phyloP scores from a whole-genome alignment of 1,140 invertebrate species.

The Drosophila lacertosa region DNA sequence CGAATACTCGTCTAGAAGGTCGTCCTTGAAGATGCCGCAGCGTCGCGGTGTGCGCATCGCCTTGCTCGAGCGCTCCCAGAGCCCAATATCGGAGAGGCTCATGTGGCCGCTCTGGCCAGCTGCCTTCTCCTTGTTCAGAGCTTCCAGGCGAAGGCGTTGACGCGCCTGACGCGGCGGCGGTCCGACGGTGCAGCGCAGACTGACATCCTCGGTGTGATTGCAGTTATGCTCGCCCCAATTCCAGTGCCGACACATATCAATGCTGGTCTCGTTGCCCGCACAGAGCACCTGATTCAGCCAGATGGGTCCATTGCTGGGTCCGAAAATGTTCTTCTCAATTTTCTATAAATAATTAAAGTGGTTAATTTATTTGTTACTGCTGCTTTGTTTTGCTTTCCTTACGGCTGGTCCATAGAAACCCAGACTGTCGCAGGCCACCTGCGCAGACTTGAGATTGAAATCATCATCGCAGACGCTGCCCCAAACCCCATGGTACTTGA shows the following conservation, averaged over 20 bases:
- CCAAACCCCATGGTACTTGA: constrained; percentile 89
- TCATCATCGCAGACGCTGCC: constrained; percentile 92
- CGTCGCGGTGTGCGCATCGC: constrained; percentile 58
- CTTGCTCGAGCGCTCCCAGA: constrained; percentile 74
- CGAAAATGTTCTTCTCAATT: constrained; percentile 75
- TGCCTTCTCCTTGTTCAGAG: neutral
- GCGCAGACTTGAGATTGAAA: constrained; percentile 88
- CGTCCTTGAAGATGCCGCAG: constrained; percentile 73
- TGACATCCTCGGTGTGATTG: constrained; percentile 90
- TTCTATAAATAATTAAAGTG: constrained; percentile 23
- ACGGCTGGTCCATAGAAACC: constrained; percentile 86
- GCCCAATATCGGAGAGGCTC: constrained; percentile 53
- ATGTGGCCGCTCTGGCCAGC: neutral
- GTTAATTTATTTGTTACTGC: neutral
- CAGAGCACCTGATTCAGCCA: constrained; percentile 91
- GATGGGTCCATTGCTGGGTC: constrained; percentile 87
- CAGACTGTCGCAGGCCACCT: constrained; percentile 87
- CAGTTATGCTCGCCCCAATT: constrained; percentile 90
- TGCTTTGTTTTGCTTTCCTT: neutral
- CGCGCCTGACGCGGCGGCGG: constrained; percentile 41
- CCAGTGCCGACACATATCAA: constrained; percentile 87
- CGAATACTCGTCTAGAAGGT: constrained; percentile 64
- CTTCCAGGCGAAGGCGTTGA: constrained; percentile 21
- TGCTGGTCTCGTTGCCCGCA: constrained; percentile 87
- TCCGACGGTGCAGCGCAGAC: constrained; percentile 85